Conservation (phyloP, 2,113 vertebrate species). For the Alosa alosa region DNA sequence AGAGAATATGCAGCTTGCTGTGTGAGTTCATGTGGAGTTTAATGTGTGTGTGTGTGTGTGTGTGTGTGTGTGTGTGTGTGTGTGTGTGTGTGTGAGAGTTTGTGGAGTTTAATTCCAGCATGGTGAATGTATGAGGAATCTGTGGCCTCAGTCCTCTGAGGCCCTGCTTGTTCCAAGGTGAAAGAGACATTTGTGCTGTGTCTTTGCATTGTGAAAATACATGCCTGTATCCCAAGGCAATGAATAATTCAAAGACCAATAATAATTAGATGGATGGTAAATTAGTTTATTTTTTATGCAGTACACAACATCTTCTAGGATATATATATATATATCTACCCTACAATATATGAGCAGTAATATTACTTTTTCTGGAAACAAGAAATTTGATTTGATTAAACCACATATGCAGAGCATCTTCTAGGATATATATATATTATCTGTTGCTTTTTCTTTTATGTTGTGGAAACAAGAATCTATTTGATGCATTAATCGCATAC, state of each 20-base stretch:
- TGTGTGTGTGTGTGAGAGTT: background rate
- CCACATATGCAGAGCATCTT: too few species aligned
- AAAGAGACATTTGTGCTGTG: background rate
- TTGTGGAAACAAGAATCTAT: background rate
- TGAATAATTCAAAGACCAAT: background rate
- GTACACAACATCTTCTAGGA: background rate
- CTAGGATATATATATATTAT: too few species aligned
- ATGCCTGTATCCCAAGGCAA: background rate
- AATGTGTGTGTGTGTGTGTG: background rate
- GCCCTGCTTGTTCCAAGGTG: background rate
- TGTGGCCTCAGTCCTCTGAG: background rate
- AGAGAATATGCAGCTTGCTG: background rate
- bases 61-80: background rate
- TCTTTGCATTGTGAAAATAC: background rate
- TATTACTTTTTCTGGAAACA: background rate
- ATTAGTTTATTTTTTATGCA: background rate
- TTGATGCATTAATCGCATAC: background rate
- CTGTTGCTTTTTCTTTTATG: background rate
- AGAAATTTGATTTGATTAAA: background rate
- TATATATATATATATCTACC: background rate
- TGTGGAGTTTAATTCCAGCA: background rate
- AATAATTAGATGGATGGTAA: background rate
- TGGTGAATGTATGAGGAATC: background rate
- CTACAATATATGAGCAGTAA: background rate
- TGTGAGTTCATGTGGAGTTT: background rate